phyloP scores from a whole-genome alignment of 2,113 vertebrate genomes.

The Calidris pugnax region DNA sequence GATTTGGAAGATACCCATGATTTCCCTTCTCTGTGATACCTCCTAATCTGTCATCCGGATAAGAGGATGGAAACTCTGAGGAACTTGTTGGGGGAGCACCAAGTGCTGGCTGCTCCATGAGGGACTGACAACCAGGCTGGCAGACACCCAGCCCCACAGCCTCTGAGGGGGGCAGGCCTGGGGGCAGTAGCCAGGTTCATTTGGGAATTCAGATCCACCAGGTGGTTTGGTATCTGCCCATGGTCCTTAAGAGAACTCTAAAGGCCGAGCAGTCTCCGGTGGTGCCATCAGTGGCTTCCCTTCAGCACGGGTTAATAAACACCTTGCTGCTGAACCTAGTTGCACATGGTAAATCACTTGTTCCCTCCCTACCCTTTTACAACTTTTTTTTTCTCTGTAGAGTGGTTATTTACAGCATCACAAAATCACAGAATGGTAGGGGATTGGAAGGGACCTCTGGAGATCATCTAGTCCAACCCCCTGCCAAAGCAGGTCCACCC shows the following conservation, averaged over 20 bases:
- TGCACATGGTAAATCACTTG: background rate
- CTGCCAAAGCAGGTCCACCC: too few relatives aligned
- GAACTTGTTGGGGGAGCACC: background rate
- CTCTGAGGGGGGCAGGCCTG: rapidly evolving
- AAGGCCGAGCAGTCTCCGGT: background rate
- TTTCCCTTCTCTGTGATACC: background rate
- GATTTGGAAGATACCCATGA: background rate
- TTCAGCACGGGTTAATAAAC: background rate
- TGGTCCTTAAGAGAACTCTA: background rate
- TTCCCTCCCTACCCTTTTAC: background rate
- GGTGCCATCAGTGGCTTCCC: background rate
- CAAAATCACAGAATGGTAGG: too few relatives aligned
- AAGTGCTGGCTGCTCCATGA: rapidly evolving
- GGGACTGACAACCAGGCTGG: background rate
- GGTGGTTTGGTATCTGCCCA: background rate
- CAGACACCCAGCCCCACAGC: background rate
- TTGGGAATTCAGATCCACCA: rapidly evolving
- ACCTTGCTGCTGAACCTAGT: background rate
- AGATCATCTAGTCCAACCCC: too few relatives aligned
- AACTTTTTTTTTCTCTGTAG: rapidly evolving
- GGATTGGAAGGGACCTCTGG: too few relatives aligned
- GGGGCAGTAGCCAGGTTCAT: background rate
- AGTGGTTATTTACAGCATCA: background rate
- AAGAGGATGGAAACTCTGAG: background rate
- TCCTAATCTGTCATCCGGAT: background rate